A percentile compares a stretch with the other conserved stretches of the same genome.
These are phyloP conservation scores for Argopecten irradians DNA, from an alignment of 1,140 invertebrate species.

Conservation along the genomic window DNA sequence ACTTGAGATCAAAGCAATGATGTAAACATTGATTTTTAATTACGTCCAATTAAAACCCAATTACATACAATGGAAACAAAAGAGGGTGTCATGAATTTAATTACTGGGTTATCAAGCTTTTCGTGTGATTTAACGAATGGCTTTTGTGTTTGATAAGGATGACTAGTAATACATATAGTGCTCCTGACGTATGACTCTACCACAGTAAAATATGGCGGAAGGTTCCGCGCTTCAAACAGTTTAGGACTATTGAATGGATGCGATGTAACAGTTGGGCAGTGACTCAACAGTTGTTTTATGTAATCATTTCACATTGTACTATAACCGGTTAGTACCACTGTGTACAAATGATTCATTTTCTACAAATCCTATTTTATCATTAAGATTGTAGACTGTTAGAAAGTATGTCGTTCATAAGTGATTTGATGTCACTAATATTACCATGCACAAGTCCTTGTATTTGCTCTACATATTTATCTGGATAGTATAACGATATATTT, in stretches of 20 bases:
- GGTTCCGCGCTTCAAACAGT: background rate
- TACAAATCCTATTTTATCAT: too few relatives aligned
- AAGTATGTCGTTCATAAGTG: too few relatives aligned
- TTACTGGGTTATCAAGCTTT: constrained; percentile 4
- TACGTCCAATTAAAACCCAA: background rate
- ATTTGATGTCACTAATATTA: too few relatives aligned
- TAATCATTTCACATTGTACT: background rate
- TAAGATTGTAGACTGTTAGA: too few relatives aligned
- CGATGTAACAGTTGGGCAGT: background rate
- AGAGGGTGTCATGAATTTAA: background rate
- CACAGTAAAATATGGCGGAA: background rate
- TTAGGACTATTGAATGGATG: background rate
- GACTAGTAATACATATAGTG: background rate
- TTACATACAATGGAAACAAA: background rate
- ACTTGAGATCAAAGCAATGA: background rate
- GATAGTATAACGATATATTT: too few relatives aligned
- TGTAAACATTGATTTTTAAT: background rate
- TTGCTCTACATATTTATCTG: too few relatives aligned
- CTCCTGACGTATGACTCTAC: background rate
- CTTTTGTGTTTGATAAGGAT: too few relatives aligned
- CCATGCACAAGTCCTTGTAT: too few relatives aligned
- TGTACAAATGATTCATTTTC: too few relatives aligned
- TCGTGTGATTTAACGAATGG: background rate
- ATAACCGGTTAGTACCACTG: too few relatives aligned
- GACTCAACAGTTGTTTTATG: background rate